Base-by-base conservation (phyloP, 2,888 invertebrate genomes). In the Molanna angustata region DNA sequence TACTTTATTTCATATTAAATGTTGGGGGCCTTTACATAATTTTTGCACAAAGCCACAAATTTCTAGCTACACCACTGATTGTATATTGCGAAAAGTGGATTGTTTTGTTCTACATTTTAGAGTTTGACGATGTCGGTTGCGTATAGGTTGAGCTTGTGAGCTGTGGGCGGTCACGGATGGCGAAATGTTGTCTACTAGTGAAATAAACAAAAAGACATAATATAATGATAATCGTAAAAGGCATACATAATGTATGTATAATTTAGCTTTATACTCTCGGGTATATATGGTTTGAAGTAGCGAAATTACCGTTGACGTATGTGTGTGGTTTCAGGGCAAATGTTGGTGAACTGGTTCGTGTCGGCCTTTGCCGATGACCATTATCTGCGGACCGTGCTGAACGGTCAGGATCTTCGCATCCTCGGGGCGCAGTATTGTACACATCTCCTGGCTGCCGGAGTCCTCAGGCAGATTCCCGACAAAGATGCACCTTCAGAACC, bases 311-410 rank as follows among this genome's bases (percentile, higher is more conserved):
- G 14, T 14, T 35, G 1, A 14, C 16, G 11, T 2, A 42, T n/a
- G 22, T 44, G 17, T 22, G 27, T 37, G 27, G 11, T 39, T 41
- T 41, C 76, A 95, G 94, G 94, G 70, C 88, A 93, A 74, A 92
- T 93, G 88, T 80, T 95, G 65, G 79, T 94, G 63, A 91, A 92
- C 71, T 94, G 94, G 92, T 83, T 93, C 64, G 76, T 88, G 61
- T 88, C 90, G 45, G 86, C 90, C 33, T 80, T 87, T 61, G 79
- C 83, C 57, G 90, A 88, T 61, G 84, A 83, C 58, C 83, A 80
- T 63, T 82, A 84, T 64, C 69, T 86, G 40, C 80, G 80, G 61
- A 75, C 79, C 58, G 70, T 82, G 53, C 69, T 86, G 58, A 81
- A 80, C 62, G 74, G 80, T 59, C 85, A 85, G 66, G 94, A 94